A percentile compares a stretch with the other conserved stretches of the same genome.
Conservation (phyloP, 2,797 vertebrate genomes). For the Oceanodroma leucorhoa region DNA sequence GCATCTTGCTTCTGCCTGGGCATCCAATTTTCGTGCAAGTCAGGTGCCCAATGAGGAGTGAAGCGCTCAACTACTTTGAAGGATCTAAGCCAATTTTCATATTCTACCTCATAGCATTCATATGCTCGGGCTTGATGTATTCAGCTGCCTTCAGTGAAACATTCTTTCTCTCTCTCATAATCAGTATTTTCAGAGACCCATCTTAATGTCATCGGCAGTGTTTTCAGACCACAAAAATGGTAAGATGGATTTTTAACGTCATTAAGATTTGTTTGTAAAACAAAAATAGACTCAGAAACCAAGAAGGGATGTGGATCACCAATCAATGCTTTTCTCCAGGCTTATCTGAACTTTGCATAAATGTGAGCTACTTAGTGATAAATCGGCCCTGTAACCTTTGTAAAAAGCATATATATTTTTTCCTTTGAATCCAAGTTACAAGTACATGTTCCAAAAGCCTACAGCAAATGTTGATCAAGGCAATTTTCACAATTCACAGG, state of each 20-base stretch:
- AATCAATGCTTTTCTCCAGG: neutral
- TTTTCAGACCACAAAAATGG: neutral
- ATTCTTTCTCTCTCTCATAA: neutral
- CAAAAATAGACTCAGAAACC: neutral
- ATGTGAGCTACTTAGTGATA: neutral
- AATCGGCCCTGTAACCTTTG: neutral
- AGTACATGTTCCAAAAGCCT: neutral
- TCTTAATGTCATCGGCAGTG: neutral
- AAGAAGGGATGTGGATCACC: constrained; percentile 3
- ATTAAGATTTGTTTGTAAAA: neutral
- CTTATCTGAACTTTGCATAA: neutral
- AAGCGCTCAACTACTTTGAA: neutral
- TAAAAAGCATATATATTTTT: neutral
- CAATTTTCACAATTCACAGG: neutral
- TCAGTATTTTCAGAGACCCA: neutral
- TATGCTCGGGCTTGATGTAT: neutral
- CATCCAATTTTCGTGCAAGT: neutral
- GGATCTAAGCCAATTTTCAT: neutral
- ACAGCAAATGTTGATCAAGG: neutral
- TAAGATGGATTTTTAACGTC: constrained; percentile 22
- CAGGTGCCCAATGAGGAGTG: neutral
- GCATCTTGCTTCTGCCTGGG: neutral
- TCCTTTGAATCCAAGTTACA: neutral
- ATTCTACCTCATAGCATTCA: neutral
- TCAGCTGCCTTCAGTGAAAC: neutral